Base-by-base conservation (phyloP, 2,888 invertebrate species). In the Temnothorax rugatulus region DNA sequence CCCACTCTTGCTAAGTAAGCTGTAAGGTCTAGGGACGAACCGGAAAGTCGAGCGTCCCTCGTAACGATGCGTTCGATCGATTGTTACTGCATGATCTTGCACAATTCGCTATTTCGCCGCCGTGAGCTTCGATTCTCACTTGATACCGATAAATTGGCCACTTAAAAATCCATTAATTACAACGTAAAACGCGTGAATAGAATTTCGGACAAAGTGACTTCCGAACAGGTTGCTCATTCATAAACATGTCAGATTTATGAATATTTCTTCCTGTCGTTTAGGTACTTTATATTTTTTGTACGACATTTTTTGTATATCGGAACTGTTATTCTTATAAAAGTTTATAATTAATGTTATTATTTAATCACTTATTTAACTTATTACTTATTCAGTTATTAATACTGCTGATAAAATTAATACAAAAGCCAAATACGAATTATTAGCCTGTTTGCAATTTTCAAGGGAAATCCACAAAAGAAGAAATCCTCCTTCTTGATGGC, bases 131-230 rank as follows among this genome's bases (percentile, higher is more conserved):
- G 34, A 71, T 61, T 71, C 84, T 83, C 82, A 64, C 84, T 75
- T 85, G 88, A 89, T 75, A 61, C 34, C 84, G 71, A 81, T 74
- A 93, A 92, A 94, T 93, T 92, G 93, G 90, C 91, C 94, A 93
- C 92, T 95, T 94, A 94, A 94, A 94, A 94, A 84, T 93, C 94
- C 89, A 94, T 94, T 94, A 94, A 94, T 94, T 92, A 92, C 87
- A 63, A 38, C 66, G 75, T 74, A 63, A 79, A 75, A 47, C 52
- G 79, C 38, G 71, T 69, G 81, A 81, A 81, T 61, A 9, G 34
- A 71, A 68, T 69, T 69, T 79, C 8, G 21, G 29, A 29, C 18
- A 18, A 41, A 41, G 34, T 34, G 69, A 69, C 47, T 69, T 18
- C 47, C 47, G 47, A 59, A 61, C 34, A 79, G 71, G 34, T 57